phyloP scores from a whole-genome alignment of 2,888 invertebrate species.

The Amphimallon solstitiale region DNA sequence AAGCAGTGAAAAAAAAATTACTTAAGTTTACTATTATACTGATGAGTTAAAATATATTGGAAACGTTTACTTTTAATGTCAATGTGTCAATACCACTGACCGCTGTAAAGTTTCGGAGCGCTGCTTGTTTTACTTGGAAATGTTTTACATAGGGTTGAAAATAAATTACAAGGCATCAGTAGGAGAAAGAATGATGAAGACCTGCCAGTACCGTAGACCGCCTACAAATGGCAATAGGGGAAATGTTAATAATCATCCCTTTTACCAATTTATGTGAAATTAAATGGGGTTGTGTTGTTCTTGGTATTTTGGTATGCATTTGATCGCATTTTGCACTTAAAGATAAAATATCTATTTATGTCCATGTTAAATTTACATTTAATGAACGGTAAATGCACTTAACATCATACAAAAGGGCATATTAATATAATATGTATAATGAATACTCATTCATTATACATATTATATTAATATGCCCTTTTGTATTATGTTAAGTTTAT shows the following conservation, averaged over 20 bases:
- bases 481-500: too few species aligned
- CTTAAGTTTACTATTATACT: conserved; percentile 14
- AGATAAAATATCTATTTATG: conserved; percentile 15
- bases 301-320: conserved; percentile 23
- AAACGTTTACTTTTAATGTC: conserved; percentile 40
- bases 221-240: conserved; percentile 51
- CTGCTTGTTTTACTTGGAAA: conserved; percentile 44
- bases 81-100: conserved; percentile 45
- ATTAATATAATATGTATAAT: too few species aligned
- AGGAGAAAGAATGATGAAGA: conserved; percentile 52
- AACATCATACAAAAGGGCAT: too few species aligned
- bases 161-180: conserved; percentile 53
- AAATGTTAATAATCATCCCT: conserved; percentile 48
- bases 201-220: conserved; percentile 50
- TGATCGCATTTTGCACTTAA: conserved; percentile 30
- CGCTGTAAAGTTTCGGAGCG: conserved; percentile 44
- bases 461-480: too few species aligned
- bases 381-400: too few species aligned
- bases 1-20: background rate
- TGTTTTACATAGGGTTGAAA: conserved; percentile 47
- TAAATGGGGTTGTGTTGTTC: conserved; percentile 27
- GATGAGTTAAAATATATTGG: conserved; percentile 29
- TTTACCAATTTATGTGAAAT: conserved; percentile 38
- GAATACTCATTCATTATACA: too few species aligned
- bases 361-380: too few species aligned